These are phyloP conservation scores for Drosophila novamexicana DNA, from an alignment of 1,140 invertebrate genomes.

Conservation along the genomic window DNA sequence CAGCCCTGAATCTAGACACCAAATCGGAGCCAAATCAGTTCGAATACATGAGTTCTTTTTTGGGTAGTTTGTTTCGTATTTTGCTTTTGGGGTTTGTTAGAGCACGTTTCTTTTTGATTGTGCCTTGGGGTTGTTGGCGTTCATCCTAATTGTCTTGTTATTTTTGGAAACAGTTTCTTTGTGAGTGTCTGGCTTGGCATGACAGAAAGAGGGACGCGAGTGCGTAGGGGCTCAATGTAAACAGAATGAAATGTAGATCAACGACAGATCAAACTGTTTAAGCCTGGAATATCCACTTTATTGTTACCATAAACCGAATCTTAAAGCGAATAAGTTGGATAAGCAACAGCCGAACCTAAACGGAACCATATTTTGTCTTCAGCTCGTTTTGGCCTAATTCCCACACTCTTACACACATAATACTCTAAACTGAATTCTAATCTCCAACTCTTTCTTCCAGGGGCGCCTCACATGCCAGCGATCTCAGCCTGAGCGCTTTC, in stretches of 20 bases:
- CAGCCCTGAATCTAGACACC: conserved; percentile 7
- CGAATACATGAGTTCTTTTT: conserved; percentile 20
- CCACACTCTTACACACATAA: not conserved
- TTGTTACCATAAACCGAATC: not conserved
- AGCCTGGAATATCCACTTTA: not conserved
- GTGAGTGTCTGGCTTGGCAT: not conserved
- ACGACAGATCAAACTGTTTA: not conserved
- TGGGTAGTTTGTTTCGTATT: conserved; percentile 28
- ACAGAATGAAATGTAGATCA: not conserved
- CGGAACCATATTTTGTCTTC: not conserved
- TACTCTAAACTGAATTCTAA: not conserved
- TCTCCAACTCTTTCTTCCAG: conserved; percentile 40
- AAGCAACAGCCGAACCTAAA: no score
- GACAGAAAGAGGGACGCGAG: not conserved
- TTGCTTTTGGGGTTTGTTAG: conserved; percentile 28
- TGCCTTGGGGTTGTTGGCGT: conserved; percentile 39
- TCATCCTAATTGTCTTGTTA: conserved; percentile 11
- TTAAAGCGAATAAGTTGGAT: no score
- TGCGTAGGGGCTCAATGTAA: not conserved
- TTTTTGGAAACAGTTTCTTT: conserved; percentile 30
- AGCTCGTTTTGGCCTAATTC: not conserved
- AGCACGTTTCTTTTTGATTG: conserved; percentile 33
- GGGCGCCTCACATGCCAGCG: conserved; percentile 74
- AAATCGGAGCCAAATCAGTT: not conserved
- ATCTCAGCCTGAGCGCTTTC: conserved; percentile 67